Evolutionary conservation across 2,113 vertebrate genomes (phyloP).

Genomic region (Clarias batrachus): DNA sequence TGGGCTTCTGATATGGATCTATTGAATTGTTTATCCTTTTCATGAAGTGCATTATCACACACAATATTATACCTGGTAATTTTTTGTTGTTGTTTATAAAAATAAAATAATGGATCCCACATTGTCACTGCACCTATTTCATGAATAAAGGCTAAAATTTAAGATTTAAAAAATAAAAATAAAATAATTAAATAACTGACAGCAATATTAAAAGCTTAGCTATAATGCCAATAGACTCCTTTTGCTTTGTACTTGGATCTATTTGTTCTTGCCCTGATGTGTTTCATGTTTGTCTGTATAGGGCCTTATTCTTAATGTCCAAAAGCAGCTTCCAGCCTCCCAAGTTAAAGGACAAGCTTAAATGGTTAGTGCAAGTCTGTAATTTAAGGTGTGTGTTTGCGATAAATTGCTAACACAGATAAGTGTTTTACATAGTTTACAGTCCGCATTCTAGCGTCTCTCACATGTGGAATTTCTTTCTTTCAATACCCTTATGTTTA

Average conservation of each 20-base stretch:
- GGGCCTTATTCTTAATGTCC: slow-evolving; percentile 97
- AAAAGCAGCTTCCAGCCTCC: slow-evolving; percentile 97
- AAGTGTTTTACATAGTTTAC: neutral
- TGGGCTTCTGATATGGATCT: neutral
- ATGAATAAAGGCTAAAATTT: neutral
- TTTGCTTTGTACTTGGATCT: neutral
- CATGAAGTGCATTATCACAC: neutral
- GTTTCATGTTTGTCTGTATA: slow-evolving; percentile 50
- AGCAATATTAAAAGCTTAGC: neutral
- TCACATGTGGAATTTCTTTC: neutral
- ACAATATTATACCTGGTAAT: neutral
- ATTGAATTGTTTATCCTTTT: neutral
- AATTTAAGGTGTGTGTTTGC: neutral
- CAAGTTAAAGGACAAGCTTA: slow-evolving; percentile 96
- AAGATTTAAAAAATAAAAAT: neutral
- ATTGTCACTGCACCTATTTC: neutral
- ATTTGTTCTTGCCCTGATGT: neutral
- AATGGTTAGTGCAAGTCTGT: slow-evolving; percentile 80
- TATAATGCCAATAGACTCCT: neutral
- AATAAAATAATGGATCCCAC: neutral
- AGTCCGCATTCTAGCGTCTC: neutral
- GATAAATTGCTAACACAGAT: neutral
- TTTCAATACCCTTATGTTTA: slow-evolving; percentile 53
- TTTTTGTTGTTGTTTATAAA: neutral
- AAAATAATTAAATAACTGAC: neutral